Evolutionary conservation across 2,113 vertebrate genomes (phyloP).

Genomic region (Antechinus stuartii): DNA sequence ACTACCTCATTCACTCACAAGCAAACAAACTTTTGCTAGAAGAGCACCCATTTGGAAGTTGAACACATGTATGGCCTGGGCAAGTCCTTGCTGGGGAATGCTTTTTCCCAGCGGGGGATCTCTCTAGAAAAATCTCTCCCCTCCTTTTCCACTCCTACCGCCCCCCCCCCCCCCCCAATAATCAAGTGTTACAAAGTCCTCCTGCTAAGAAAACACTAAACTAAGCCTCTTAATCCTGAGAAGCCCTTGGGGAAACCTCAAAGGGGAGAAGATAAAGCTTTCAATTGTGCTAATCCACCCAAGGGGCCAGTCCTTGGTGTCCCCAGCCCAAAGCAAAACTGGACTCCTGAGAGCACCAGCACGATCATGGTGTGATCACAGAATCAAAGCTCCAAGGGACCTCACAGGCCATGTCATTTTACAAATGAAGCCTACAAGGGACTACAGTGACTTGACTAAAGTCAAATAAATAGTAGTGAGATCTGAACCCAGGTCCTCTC

Average conservation of each 20-base stretch:
- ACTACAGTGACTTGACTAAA: background rate
- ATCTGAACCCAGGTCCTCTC: background rate
- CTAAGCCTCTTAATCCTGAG: conserved; percentile 57
- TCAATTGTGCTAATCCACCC: conserved; percentile 33
- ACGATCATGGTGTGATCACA: background rate
- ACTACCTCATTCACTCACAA: conserved; percentile 16
- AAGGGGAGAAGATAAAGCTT: conserved; percentile 64
- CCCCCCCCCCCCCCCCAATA: background rate
- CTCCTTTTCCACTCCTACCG: background rate
- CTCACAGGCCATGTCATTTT: background rate
- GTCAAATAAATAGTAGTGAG: conserved; percentile 14
- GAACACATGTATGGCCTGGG: background rate
- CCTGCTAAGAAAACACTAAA: conserved; percentile 52
- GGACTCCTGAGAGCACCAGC: conserved; percentile 1
- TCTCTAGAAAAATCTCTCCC: background rate
- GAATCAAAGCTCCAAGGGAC: background rate
- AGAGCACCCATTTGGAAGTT: background rate
- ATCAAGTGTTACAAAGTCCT: conserved; percentile 54
- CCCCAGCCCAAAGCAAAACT: conserved; percentile 41
- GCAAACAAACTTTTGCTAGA: conserved; percentile 20
- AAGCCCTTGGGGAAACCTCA: conserved; percentile 36
- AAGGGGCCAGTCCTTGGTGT: conserved; percentile 3
- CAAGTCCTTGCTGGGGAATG: conserved; percentile 5
- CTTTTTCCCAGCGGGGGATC: background rate
- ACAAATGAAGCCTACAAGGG: background rate